These are phyloP conservation scores for Orgyia antiqua DNA, from an alignment of 2,888 invertebrate genomes.

Conservation along the genomic window DNA sequence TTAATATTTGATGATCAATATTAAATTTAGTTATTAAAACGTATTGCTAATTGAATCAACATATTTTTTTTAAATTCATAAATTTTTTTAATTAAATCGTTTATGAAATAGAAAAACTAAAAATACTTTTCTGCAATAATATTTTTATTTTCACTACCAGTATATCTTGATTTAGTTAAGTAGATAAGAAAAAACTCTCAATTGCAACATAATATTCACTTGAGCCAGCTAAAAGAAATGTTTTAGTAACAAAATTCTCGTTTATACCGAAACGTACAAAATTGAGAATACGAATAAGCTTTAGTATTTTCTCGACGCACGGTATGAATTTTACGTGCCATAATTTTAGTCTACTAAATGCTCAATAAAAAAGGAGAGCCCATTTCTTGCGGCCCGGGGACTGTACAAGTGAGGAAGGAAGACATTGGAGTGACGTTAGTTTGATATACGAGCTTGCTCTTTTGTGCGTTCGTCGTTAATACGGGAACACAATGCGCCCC, in stretches of 20 bases:
- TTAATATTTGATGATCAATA: no score
- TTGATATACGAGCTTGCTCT: conserved; percentile 72
- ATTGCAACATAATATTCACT: no score
- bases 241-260: conserved; percentile 10
- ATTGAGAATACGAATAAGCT: conserved; percentile 26
- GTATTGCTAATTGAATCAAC: no score
- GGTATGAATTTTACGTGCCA: conserved; percentile 55
- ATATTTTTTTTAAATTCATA: no score
- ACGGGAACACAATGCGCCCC: conserved; percentile 61
- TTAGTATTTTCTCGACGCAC: conserved; percentile 20
- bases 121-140: no score
- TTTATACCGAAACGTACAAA: conserved; percentile 21
- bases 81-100: no score
- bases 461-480: conserved; percentile 73
- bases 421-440: conserved; percentile 75
- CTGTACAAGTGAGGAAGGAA: conserved; percentile 70
- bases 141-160: no score
- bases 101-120: no score
- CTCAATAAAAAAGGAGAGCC: conserved; percentile 65
- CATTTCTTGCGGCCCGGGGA: conserved; percentile 57
- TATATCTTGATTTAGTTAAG: no score
- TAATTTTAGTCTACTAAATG: conserved; percentile 62
- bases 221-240: no score
- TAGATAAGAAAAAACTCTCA: no score
- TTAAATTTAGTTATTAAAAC: no score